These are phyloP conservation scores for Agonum fuliginosum DNA, from an alignment of 2,888 invertebrate genomes.

Conservation along the genomic window DNA sequence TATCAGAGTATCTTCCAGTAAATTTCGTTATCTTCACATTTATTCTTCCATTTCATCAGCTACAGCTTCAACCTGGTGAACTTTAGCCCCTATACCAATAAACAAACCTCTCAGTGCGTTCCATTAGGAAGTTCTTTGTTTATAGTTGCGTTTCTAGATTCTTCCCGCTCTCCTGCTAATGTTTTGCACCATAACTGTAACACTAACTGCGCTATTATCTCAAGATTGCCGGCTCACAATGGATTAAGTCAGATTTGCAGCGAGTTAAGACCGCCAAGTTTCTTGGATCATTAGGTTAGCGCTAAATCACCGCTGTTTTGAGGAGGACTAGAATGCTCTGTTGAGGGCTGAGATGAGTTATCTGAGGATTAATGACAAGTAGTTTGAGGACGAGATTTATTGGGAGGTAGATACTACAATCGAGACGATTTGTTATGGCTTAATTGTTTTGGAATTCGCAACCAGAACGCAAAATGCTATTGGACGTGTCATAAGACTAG, in stretches of 20 bases:
- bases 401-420: slow-evolving; percentile 10
- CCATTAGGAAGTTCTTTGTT: slow-evolving; percentile 54
- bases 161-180: slow-evolving; percentile 31
- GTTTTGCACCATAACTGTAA: slow-evolving; percentile 56
- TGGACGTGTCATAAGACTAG: too few relatives aligned
- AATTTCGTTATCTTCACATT: background rate
- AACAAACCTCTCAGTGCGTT: slow-evolving; percentile 48
- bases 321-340: background rate
- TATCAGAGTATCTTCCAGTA: background rate
- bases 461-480: background rate
- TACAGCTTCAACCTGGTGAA: slow-evolving; percentile 44
- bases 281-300: slow-evolving; percentile 58
- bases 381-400: background rate
- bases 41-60: slow-evolving; percentile 9
- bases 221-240: slow-evolving; percentile 59
- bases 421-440: background rate
- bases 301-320: slow-evolving; percentile 41
- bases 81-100: slow-evolving; percentile 52
- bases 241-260: slow-evolving; percentile 60
- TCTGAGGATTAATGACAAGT: slow-evolving; percentile 23
- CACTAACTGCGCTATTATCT: slow-evolving; percentile 59
- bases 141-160: slow-evolving; percentile 54
- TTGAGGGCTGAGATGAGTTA: slow-evolving; percentile 8
- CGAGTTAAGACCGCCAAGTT: slow-evolving; percentile 53
- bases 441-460: background rate